Evolutionary conservation across 2,113 vertebrate species (phyloP).

Genomic region (Meleagris gallopavo): DNA sequence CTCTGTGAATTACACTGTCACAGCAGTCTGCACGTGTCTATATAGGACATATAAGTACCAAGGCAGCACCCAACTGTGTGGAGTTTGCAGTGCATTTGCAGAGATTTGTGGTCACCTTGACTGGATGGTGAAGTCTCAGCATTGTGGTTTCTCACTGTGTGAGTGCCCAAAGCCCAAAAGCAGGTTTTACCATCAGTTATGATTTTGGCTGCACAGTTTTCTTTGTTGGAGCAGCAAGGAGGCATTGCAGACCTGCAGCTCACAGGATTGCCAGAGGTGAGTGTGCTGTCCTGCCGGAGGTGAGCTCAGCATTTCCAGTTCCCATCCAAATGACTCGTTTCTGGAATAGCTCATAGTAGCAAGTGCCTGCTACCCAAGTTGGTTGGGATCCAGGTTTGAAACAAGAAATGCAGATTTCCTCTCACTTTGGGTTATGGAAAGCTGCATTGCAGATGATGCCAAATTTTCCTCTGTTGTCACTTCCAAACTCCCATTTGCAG

Average conservation of each 20-base stretch:
- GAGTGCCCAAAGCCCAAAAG: neutral
- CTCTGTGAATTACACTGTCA: rapidly evolving
- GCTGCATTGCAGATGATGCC: rapidly evolving
- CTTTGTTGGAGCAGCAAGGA: neutral
- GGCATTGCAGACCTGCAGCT: neutral
- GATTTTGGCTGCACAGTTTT: neutral
- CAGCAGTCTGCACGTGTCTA: neutral
- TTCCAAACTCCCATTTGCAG: neutral
- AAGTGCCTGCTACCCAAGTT: neutral
- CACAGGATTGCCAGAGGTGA: rapidly evolving
- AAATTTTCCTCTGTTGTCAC: neutral
- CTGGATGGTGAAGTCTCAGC: neutral
- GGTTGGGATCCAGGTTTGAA: neutral
- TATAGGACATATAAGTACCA: neutral
- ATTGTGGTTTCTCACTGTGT: neutral
- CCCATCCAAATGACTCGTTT: neutral
- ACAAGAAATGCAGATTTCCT: neutral
- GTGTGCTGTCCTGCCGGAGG: neutral
- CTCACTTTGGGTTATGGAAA: neutral
- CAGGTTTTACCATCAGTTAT: neutral
- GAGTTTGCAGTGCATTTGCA: neutral
- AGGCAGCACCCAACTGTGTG: neutral
- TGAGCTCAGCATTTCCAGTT: neutral
- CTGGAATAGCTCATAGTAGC: neutral
- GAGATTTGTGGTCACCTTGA: neutral